phyloP scores from a whole-genome alignment of 2,797 vertebrate genomes.

The Falco cherrug region DNA sequence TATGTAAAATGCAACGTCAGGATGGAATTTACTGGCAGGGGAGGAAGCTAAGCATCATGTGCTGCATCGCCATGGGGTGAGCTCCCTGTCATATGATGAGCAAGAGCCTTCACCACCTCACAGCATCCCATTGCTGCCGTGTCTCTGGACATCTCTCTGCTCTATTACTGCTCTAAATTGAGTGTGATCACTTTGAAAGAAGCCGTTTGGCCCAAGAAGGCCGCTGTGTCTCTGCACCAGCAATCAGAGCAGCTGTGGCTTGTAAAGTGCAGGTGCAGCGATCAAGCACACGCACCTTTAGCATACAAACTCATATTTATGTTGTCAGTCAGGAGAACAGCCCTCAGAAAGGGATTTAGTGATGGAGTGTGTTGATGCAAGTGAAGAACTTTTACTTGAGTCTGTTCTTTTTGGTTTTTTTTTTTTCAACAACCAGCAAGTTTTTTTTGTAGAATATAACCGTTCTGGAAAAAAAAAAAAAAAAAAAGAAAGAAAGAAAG shows the following conservation, averaged over 20 bases:
- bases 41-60: not conserved
- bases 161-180: not conserved
- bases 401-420: not conserved
- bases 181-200: not conserved
- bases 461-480: too few relatives aligned
- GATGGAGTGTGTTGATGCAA: not conserved
- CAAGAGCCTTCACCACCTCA: not conserved
- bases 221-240: not conserved
- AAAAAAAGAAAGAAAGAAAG: not conserved
- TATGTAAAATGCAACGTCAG: not conserved
- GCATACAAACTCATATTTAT: not conserved
- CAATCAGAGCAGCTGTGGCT: not conserved
- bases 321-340: not conserved
- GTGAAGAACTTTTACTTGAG: not conserved
- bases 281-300: accelerated
- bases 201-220: not conserved
- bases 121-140: not conserved
- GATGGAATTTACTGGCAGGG: not conserved
- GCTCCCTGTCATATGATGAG: not conserved
- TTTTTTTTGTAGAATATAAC: not conserved
- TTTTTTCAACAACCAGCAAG: not conserved
- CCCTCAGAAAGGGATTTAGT: not conserved
- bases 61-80: not conserved
- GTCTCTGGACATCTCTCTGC: not conserved
- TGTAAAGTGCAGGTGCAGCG: not conserved